Evolutionary conservation across 2,113 vertebrate species (phyloP), one percentile per base, ranked within the genome.

Genomic region (Platichthys stellatus): DNA sequence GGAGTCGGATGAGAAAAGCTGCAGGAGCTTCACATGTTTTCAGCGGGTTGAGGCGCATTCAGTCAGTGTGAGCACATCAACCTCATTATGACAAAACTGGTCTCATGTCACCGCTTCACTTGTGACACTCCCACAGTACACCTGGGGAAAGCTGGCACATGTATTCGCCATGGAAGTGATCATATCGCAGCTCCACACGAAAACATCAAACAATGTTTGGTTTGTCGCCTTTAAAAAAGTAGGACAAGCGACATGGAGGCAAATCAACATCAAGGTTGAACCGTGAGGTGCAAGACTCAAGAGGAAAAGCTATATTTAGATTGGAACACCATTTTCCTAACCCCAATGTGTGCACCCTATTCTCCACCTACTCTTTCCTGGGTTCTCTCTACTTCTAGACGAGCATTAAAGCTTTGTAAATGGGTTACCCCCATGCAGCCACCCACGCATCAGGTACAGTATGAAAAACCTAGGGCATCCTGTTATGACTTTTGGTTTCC

Each of bases 401-500:
- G 20, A 79, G 73, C 54, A 60, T 17, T 18, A 59, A 71, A 23
- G 31, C 70, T 88, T 86, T 76, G 72, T 79, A 88, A 91, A 86
- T 89, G 90, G 92, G 92, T 92, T 92, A 90, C 88, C 92, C 92
- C 92, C 80, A 80, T 86, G 35, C 47, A 91, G 78, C 89, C 89
- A 74, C 91, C 92, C 92, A 92, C 92, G 90, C 92, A 91, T 91
- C 89, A 93, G 91, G 91, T 93, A 93, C 91, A 93, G 91, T 93
- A 88, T 88, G 61, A 90, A 84, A 45, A 92, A 93, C 90, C 83
- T 90, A 80, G 89, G 90, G 90, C 90, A 93, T 93, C 92, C 91
- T 93, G 92, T 93, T 93, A 92, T 93, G 92, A 91, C 89, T 93
- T 88, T 65, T 92, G 88, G 91, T 92, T 93, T 93, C 92, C 92